These are phyloP conservation scores for Dinomys branickii DNA, from an alignment of 2,113 vertebrate species.

Conservation along the genomic window DNA sequence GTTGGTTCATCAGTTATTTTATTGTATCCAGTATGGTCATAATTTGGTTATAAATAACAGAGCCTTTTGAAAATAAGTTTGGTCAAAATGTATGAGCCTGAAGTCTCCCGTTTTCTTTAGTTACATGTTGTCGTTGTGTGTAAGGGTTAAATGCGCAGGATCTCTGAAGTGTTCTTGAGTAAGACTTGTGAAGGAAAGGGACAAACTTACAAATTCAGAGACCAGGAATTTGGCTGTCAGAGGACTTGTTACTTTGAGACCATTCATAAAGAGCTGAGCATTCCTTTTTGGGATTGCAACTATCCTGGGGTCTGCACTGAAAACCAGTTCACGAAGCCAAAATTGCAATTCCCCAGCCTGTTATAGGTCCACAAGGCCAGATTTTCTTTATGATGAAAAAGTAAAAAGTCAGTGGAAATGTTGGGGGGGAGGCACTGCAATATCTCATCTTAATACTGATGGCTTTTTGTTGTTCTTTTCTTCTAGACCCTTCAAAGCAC, in stretches of 20 bases:
- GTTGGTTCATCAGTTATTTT: constrained; percentile 63
- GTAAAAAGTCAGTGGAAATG: constrained; percentile 55
- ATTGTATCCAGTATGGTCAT: constrained; percentile 73
- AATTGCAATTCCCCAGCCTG: constrained; percentile 45
- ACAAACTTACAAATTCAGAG: constrained; percentile 53
- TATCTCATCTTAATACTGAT: constrained; percentile 48
- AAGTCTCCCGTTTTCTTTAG: constrained; percentile 76
- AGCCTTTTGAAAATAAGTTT: constrained; percentile 79
- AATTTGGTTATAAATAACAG: constrained; percentile 81
- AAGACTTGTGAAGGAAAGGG: constrained; percentile 63
- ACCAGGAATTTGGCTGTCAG: constrained; percentile 63
- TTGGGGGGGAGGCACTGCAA: background rate
- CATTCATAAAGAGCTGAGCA: constrained; percentile 66
- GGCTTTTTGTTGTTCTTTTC: constrained; percentile 34
- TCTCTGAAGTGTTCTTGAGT: constrained; percentile 66
- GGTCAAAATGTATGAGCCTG: constrained; percentile 78
- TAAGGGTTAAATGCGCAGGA: constrained; percentile 77
- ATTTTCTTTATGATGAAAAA: constrained; percentile 64
- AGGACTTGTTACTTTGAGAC: constrained; percentile 69
- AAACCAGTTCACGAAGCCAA: constrained; percentile 68
- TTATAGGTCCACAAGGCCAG: constrained; percentile 31
- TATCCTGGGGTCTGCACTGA: constrained; percentile 34
- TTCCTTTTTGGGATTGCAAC: constrained; percentile 64
- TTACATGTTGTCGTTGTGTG: constrained; percentile 67
- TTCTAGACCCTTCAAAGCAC: constrained; percentile 27